phyloP scores from a whole-genome alignment of 2,888 invertebrate genomes.

The Epirrita christyi region DNA sequence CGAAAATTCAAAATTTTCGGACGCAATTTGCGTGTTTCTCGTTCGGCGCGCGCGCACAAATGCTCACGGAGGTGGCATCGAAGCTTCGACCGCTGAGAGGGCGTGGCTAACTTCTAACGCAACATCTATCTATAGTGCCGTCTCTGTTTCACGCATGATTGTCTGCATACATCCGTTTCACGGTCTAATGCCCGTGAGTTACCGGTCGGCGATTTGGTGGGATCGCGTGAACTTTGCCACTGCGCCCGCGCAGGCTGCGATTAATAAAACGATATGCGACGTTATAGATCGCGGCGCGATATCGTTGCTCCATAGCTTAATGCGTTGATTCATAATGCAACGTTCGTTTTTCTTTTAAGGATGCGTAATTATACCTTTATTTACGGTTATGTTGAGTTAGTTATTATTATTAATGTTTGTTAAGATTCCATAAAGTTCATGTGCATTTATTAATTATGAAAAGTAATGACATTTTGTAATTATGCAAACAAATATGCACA shows the following conservation, averaged over 20 bases:
- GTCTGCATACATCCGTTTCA: constrained; percentile 47
- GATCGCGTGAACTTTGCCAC: constrained; percentile 81
- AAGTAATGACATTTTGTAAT: not conserved
- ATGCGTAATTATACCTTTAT: constrained; percentile 34
- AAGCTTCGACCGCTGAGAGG: constrained; percentile 64
- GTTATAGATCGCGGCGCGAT: constrained; percentile 75
- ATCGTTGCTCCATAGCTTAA: constrained; percentile 63
- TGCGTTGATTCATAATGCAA: constrained; percentile 48
- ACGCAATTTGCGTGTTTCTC: constrained; percentile 65
- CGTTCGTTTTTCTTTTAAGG: constrained; percentile 46
- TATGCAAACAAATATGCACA: not conserved
- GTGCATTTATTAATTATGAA: not conserved
- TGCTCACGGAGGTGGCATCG: constrained; percentile 77
- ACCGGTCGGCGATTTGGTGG: constrained; percentile 70
- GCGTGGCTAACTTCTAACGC: constrained; percentile 81
- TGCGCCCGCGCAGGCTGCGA: constrained; percentile 65
- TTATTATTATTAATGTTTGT: constrained; percentile 23
- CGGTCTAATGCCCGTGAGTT: constrained; percentile 74
- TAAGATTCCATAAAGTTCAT: constrained; percentile 4
- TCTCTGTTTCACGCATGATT: constrained; percentile 50
- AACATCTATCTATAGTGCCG: constrained; percentile 69
- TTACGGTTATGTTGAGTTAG: constrained; percentile 29
- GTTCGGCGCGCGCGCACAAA: constrained; percentile 81
- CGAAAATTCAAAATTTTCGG: constrained; percentile 52
- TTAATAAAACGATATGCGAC: constrained; percentile 76